phyloP scores from a whole-genome alignment of 2,113 vertebrate species.

The Octodon degus region DNA sequence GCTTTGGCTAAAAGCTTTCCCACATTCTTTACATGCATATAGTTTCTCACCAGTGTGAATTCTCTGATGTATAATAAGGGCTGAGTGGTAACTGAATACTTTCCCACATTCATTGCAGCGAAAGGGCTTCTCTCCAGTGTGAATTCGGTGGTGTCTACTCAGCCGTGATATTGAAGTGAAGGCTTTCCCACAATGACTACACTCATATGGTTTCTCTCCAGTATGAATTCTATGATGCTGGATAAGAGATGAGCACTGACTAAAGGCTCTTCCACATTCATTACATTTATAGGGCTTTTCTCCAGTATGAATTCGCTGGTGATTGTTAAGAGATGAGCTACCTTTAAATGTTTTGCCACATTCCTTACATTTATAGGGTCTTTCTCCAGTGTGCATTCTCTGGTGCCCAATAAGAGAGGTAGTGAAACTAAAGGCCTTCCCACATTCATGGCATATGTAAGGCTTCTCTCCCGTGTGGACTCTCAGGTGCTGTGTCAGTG shows the following conservation, averaged over 20 bases:
- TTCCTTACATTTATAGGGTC: conserved; percentile 78
- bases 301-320: conserved; percentile 76
- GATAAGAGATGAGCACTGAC: conserved; percentile 78
- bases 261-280: conserved; percentile 78
- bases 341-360: conserved; percentile 81
- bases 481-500: conserved; percentile 76
- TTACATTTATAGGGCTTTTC: conserved; percentile 79
- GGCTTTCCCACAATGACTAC: conserved; percentile 78
- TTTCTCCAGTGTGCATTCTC: conserved; percentile 81
- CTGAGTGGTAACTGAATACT: conserved; percentile 82
- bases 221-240: conserved; percentile 82
- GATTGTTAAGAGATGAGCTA: conserved; percentile 78
- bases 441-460: conserved; percentile 77
- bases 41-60: conserved; percentile 81
- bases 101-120: conserved; percentile 83
- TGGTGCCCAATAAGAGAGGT: conserved; percentile 83
- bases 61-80: conserved; percentile 80
- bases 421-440: conserved; percentile 82
- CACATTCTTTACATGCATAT: conserved; percentile 76
- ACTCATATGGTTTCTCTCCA: conserved; percentile 80
- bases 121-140: conserved; percentile 83
- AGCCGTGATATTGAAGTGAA: conserved; percentile 76
- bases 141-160: conserved; percentile 78
- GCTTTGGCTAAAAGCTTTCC: conserved; percentile 79
- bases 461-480: conserved; percentile 81